These are phyloP conservation scores for Colius striatus DNA, from an alignment of 2,113 vertebrate species.

Conservation along the genomic window DNA sequence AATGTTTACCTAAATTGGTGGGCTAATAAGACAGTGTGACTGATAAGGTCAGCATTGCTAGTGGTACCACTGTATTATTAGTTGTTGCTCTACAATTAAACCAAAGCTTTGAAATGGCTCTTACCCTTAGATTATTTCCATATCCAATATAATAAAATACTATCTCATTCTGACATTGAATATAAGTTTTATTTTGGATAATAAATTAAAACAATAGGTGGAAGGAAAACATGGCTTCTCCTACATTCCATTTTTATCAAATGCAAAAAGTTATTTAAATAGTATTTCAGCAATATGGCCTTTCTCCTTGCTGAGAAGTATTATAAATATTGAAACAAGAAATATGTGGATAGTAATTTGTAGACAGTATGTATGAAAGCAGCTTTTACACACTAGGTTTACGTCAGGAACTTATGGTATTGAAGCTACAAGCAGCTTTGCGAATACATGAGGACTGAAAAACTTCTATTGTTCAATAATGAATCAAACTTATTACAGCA, in stretches of 20 bases:
- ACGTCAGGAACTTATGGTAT: background rate
- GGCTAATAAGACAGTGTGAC: background rate
- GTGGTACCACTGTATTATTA: background rate
- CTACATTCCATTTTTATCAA: background rate
- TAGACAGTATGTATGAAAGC: background rate
- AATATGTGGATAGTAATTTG: background rate
- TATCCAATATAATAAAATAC: background rate
- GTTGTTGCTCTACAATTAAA: background rate
- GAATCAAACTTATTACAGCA: conserved; percentile 14
- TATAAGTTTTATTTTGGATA: background rate
- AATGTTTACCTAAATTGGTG: background rate
- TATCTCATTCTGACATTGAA: background rate
- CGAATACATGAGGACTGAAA: background rate
- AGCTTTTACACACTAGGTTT: background rate
- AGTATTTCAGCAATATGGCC: background rate
- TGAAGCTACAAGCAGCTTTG: background rate
- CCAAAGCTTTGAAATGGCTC: background rate
- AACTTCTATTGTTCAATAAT: conserved; percentile 12
- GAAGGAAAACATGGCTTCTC: background rate
- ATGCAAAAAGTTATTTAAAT: background rate
- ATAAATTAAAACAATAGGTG: background rate
- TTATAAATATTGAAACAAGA: background rate
- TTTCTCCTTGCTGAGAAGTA: background rate
- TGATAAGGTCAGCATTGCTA: background rate
- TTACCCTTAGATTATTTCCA: background rate